These are phyloP conservation scores for Diadema setosum DNA, from an alignment of 35 echinoderm and acorn worm species.

Conservation along the genomic window DNA sequence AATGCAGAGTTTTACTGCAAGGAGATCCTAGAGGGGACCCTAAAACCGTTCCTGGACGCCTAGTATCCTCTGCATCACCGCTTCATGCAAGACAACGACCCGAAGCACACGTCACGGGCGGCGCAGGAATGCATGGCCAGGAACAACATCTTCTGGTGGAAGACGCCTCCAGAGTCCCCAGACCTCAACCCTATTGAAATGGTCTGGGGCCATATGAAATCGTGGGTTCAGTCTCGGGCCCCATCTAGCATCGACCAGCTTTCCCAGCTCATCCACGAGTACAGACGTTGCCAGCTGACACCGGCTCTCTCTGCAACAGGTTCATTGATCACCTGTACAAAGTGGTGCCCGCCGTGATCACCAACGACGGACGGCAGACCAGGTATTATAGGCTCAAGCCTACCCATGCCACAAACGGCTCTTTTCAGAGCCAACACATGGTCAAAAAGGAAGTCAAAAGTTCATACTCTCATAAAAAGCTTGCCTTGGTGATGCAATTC, in stretches of 20 bases:
- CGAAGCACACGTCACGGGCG: not conserved
- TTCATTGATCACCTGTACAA: too few species aligned
- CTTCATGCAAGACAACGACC: not conserved
- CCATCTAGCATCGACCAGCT: not conserved
- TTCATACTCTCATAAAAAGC: too few species aligned
- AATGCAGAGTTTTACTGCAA: constrained; percentile 3
- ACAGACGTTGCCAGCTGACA: not conserved
- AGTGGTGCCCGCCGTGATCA: too few species aligned
- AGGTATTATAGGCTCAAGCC: too few species aligned
- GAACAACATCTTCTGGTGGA: not conserved
- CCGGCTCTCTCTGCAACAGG: too few species aligned
- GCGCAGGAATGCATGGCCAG: not conserved
- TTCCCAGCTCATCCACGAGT: not conserved
- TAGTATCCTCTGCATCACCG: not conserved
- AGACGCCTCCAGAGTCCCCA: not conserved
- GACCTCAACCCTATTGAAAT: not conserved
- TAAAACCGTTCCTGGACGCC: not conserved
- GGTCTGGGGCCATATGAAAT: not conserved
- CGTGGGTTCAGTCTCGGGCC: not conserved
- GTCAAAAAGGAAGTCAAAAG: too few species aligned
- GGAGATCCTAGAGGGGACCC: not conserved
- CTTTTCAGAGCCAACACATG: too few species aligned
- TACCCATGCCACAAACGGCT: too few species aligned
- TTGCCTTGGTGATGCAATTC: too few species aligned
- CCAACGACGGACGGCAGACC: too few species aligned